phyloP scores from a whole-genome alignment of 1,140 invertebrate genomes.

The Brachionus sp. region DNA sequence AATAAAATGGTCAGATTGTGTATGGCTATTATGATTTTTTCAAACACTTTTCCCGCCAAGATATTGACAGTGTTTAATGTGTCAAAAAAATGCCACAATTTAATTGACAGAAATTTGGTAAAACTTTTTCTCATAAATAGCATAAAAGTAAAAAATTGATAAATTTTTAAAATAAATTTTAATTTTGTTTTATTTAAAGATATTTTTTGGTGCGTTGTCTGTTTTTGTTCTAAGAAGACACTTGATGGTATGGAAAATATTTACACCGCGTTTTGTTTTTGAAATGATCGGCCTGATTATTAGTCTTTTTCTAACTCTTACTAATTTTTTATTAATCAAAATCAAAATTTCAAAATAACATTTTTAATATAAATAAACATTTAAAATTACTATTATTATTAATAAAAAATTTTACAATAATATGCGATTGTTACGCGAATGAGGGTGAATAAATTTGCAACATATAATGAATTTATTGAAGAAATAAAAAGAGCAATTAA shows the following conservation, averaged over 20 bases:
- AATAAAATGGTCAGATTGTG: not conserved
- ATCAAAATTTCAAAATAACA: too few species aligned
- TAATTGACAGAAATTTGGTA: not conserved
- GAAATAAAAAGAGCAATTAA: too few species aligned
- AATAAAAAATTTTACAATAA: too few species aligned
- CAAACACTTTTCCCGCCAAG: constrained; percentile 4
- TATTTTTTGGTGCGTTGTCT: not conserved
- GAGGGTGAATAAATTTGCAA: too few species aligned
- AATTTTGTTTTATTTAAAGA: not conserved
- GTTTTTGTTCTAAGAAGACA: constrained; percentile 35
- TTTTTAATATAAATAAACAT: too few species aligned
- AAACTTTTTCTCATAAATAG: not conserved
- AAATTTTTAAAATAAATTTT: not conserved
- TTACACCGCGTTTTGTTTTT: constrained; percentile 38
- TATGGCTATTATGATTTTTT: constrained; percentile 9
- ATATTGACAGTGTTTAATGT: not conserved
- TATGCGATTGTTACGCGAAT: too few species aligned
- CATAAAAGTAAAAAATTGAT: not conserved
- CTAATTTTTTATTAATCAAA: not conserved
- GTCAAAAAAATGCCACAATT: not conserved
- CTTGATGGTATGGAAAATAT: constrained; percentile 46
- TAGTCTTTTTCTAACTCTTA: not conserved
- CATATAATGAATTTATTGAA: too few species aligned
- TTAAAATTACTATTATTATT: too few species aligned
- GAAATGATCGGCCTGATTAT: not conserved